These are phyloP conservation scores for Conus canariensis DNA, from an alignment of 2,888 invertebrate species.

Conservation along the genomic window DNA sequence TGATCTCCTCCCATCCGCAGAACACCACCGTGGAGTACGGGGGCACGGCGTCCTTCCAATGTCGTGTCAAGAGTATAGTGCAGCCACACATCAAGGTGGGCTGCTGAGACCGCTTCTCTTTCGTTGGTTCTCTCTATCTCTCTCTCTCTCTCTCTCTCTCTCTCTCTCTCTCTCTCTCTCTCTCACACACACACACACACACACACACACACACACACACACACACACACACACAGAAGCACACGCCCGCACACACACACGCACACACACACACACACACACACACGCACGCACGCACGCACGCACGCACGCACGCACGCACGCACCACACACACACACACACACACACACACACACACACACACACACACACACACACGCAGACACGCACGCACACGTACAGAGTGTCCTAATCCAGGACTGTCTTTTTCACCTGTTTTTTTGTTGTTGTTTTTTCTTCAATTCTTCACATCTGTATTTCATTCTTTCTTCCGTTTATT, in stretches of 20 bases:
- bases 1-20: constrained; percentile 76
- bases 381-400: too few relatives aligned
- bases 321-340: background rate
- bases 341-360: background rate
- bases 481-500: too few relatives aligned
- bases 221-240: background rate
- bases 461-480: too few relatives aligned
- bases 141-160: too few relatives aligned
- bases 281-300: background rate
- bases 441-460: too few relatives aligned
- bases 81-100: constrained; percentile 79
- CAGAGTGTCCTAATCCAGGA: too few relatives aligned
- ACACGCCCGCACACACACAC: background rate
- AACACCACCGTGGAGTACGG: constrained; percentile 79
- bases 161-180: background rate
- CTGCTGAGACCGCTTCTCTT: too few relatives aligned
- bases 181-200: background rate
- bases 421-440: too few relatives aligned
- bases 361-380: too few relatives aligned
- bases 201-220: too few relatives aligned
- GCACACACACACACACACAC: too few relatives aligned
- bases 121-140: too few relatives aligned
- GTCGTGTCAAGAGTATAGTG: constrained; percentile 79
- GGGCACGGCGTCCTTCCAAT: constrained; percentile 80
- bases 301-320: background rate